phyloP scores from a whole-genome alignment of 1,140 invertebrate species.

The Drosophila neocordata region DNA sequence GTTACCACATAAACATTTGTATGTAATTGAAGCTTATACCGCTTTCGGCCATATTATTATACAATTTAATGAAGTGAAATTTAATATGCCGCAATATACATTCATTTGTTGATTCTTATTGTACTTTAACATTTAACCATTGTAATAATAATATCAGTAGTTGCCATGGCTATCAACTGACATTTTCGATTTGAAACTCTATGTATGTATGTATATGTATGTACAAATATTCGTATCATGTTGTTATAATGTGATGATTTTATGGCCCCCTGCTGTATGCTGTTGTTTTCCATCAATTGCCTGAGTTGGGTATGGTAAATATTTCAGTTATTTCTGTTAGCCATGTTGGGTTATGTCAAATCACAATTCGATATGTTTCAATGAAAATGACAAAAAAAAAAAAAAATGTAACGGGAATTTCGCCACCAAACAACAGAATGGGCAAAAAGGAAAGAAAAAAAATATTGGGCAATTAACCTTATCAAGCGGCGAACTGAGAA shows the following conservation, averaged over 20 bases:
- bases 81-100: background rate
- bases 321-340: conserved; percentile 46
- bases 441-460: conserved; percentile 29
- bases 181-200: background rate
- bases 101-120: background rate
- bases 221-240: no score
- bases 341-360: conserved; percentile 32
- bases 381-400: background rate
- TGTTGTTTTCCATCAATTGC: background rate
- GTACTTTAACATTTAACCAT: background rate
- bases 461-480: conserved; percentile 75
- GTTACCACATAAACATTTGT: background rate
- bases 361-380: conserved; percentile 62
- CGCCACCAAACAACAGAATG: conserved; percentile 36
- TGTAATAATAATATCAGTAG: background rate
- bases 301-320: conserved; percentile 20
- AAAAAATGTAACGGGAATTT: conserved; percentile 5
- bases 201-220: background rate
- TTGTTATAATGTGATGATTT: conserved; percentile 54
- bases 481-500: conserved; percentile 54
- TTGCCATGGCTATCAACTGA: background rate
- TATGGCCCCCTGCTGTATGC: conserved; percentile 12
- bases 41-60: background rate
- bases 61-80: background rate
- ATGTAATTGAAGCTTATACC: background rate